These are phyloP conservation scores for Xylocampa areola DNA, from an alignment of 2,888 invertebrate species.

Conservation along the genomic window DNA sequence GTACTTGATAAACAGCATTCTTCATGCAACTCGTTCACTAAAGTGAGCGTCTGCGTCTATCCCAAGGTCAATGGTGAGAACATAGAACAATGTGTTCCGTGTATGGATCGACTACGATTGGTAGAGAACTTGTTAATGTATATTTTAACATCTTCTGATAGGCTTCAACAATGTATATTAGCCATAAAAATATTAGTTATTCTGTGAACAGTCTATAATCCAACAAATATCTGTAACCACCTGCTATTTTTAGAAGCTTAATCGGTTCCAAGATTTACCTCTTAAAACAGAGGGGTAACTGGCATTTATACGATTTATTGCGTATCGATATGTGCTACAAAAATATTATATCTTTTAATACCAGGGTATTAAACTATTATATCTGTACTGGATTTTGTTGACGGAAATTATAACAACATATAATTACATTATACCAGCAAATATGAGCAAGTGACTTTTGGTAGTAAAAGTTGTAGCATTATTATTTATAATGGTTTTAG, in stretches of 20 bases:
- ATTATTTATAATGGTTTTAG: neutral
- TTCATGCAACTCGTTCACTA: constrained; percentile 75
- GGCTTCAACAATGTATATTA: constrained; percentile 6
- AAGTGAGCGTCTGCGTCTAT: constrained; percentile 76
- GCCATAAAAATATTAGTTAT: too few relatives aligned
- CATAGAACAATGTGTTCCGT: constrained; percentile 55
- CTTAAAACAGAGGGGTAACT: too few relatives aligned
- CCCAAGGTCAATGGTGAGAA: constrained; percentile 81
- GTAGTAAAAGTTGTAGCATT: neutral
- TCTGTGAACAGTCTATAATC: too few relatives aligned
- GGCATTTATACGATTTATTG: too few relatives aligned
- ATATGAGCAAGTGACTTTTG: constrained; percentile 15
- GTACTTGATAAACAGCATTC: constrained; percentile 66
- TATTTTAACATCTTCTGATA: constrained; percentile 2
- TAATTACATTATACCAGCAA: constrained; percentile 21
- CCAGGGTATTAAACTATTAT: too few relatives aligned
- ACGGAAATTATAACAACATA: constrained; percentile 35
- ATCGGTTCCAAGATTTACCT: too few relatives aligned
- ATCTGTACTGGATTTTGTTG: constrained; percentile 28
- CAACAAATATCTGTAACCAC: too few relatives aligned
- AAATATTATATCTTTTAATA: too few relatives aligned
- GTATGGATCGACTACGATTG: constrained; percentile 17
- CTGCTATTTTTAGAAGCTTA: too few relatives aligned
- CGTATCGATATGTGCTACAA: too few relatives aligned
- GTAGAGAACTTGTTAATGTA: neutral